These are phyloP conservation scores for Cheilosia vernalis DNA, from an alignment of 2,888 invertebrate genomes.

Conservation along the genomic window DNA sequence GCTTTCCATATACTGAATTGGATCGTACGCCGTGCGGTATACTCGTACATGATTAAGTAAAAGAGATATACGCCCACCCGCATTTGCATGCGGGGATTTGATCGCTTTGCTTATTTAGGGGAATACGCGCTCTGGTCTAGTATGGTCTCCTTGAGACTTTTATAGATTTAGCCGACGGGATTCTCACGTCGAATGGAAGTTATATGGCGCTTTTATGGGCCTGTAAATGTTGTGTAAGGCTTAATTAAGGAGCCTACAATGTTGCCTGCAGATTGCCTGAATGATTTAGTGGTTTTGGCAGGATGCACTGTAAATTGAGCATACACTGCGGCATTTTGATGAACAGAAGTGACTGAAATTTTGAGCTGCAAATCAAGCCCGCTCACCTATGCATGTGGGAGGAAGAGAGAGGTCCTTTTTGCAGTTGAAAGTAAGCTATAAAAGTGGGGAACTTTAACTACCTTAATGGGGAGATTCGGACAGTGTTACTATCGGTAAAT, in stretches of 20 bases:
- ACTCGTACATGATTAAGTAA: conserved; percentile 42
- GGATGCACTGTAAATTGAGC: not conserved
- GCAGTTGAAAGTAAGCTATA: too few species aligned
- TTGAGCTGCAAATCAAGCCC: too few species aligned
- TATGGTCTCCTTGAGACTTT: conserved; percentile 22
- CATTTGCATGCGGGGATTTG: conserved; percentile 2
- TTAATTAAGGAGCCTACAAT: conserved; percentile 41
- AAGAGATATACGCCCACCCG: conserved; percentile 58
- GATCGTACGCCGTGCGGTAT: conserved; percentile 26
- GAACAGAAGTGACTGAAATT: not conserved
- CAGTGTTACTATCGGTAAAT: too few species aligned
- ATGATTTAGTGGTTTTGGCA: not conserved
- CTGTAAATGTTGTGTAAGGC: conserved; percentile 36
- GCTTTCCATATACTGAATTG: conserved; percentile 62
- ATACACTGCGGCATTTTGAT: not conserved
- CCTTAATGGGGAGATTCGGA: too few species aligned
- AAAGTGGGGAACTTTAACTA: too few species aligned
- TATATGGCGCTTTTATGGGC: conserved; percentile 28
- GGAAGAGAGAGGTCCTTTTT: too few species aligned
- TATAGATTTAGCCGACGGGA: conserved; percentile 38
- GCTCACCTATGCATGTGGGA: too few species aligned
- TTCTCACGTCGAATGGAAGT: conserved; percentile 33
- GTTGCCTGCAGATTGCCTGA: conserved; percentile 14
- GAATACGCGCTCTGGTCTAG: conserved; percentile 3
- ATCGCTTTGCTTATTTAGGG: conserved; percentile 18